Base-by-base conservation (phyloP, 2,888 invertebrate genomes). In the Elegia similella region DNA sequence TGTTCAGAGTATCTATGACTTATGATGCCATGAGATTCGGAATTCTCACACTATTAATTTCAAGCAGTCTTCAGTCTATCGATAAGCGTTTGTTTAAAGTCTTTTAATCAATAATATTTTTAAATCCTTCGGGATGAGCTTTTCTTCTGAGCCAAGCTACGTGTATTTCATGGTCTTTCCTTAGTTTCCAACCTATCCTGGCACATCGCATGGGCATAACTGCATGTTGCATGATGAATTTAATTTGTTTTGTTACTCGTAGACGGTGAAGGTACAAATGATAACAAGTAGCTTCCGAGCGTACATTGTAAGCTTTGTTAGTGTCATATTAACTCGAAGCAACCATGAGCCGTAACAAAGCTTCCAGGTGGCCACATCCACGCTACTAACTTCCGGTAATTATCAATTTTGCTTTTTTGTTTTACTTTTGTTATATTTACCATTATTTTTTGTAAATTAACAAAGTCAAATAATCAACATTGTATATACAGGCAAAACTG, bases 401-500 rank as follows among this genome's bases (percentile, higher is more conserved):
- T 50, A 50, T 50, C 7, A 3, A 13, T 30, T 48, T 17, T 16
- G 34, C 7, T 34, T 38, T 34, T 1, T 50, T 38, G 32, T 7
- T 8, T 34, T 30, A 34, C 12, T 16, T 12, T 16, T 34, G 2
- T 1, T 34, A 17, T 16, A 12, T 38, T 32, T 32, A 15, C 3
- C 29, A 23, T 5, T 13, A 30, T 13, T 10, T 10, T 16, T 32
- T 16, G 7, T 16, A 12, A 34, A 12, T 38, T 7, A n/a, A 17
- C n/a, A 3, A 29, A 10, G 17, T 8, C n/a, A n/a, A n/a, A 8
- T 47, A 23, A 23, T 23, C 23, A 3, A 23, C 23, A 2, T 23
- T 23, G 23, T 5, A 23, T 23, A 23, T 5, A 23, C 93, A 93
- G 98, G 97, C 58, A 94, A 93, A 16, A 93, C 93, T 71, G 96